Percentiles rank a stretch among this genome's conserved stretches.
These are phyloP conservation scores for Diarsia brunnea DNA, from an alignment of 2,888 invertebrate species.

Conservation along the genomic window DNA sequence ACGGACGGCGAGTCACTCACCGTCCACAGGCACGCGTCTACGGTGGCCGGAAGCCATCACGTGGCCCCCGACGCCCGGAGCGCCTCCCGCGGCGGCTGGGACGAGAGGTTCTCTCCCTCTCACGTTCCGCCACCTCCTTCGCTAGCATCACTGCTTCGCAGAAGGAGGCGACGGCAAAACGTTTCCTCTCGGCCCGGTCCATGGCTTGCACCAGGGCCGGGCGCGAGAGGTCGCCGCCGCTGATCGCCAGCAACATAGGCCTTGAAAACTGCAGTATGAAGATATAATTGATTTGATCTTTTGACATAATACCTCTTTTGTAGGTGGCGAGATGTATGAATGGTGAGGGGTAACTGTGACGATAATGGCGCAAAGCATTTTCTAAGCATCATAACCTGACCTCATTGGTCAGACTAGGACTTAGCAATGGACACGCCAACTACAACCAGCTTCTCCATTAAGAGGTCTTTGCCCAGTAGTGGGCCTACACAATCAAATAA, in stretches of 20 bases:
- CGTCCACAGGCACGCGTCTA: too few species aligned
- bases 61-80: too few species aligned
- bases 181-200: too few species aligned
- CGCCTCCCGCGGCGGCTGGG: too few species aligned
- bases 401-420: not conserved
- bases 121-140: too few species aligned
- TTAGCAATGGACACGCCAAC: not conserved
- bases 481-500: not conserved
- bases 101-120: too few species aligned
- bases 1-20: too few species aligned
- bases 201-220: too few species aligned
- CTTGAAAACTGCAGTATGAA: constrained; percentile 18
- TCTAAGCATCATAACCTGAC: not conserved
- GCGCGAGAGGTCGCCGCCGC: too few species aligned
- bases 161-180: too few species aligned
- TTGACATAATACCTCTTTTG: not conserved
- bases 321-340: not conserved
- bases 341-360: not conserved
- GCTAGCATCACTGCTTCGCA: too few species aligned
- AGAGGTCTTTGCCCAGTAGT: not conserved
- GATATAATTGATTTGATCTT: constrained; percentile 19
- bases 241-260: not conserved
- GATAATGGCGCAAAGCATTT: not conserved
- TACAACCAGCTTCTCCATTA: not conserved
- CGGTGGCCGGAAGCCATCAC: too few species aligned